A percentile compares a stretch with the other conserved stretches of the same genome.
Conservation (phyloP, 2,888 invertebrate species). For the Rhingia campestris region DNA sequence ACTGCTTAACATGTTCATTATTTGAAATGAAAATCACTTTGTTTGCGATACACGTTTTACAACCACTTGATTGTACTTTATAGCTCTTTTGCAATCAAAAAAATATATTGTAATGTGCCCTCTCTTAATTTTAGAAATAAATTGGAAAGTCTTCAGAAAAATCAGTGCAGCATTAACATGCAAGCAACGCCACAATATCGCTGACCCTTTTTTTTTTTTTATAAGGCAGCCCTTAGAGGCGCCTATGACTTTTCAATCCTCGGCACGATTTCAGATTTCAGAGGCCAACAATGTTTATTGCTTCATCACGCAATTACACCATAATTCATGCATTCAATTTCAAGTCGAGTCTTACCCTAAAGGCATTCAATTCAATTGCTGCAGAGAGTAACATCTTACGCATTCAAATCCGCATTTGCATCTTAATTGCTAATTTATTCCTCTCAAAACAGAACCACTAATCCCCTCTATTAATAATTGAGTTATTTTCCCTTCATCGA, state of each 20-base stretch:
- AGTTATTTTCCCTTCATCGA: constrained; percentile 49
- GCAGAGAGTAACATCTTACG: neutral
- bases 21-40: neutral
- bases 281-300: neutral
- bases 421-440: constrained; percentile 72
- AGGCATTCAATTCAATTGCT: constrained; percentile 1
- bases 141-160: neutral
- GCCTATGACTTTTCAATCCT: neutral
- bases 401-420: constrained; percentile 55
- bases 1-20: neutral
- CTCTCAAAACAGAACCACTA: constrained; percentile 24
- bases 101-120: no score
- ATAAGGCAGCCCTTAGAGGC: neutral
- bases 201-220: neutral
- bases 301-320: constrained; percentile 16
- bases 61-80: no score
- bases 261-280: neutral
- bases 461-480: constrained; percentile 62
- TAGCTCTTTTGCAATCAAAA: no score
- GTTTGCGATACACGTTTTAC: no score
- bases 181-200: neutral
- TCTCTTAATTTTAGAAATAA: no score
- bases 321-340: constrained; percentile 28
- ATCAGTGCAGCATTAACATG: neutral
- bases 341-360: constrained; percentile 1